Base-by-base conservation (phyloP, 2,797 vertebrate genomes). In the Oryzias dopingdopingensis region DNA sequence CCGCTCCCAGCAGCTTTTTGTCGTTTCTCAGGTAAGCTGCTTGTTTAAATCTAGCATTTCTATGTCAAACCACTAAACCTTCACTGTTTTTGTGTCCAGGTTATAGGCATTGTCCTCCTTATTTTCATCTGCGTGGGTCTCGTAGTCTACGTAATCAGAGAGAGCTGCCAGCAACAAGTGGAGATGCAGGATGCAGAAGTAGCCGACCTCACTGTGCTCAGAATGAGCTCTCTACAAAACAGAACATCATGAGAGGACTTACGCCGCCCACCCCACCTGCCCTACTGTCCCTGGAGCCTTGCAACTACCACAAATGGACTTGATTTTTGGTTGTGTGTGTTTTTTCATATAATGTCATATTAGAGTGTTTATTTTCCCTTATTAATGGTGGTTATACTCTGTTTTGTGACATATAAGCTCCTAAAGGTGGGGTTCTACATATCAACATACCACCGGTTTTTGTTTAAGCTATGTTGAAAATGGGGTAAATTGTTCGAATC, bases 111-210 rank as follows among this genome's bases (percentile, higher is more conserved):
- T 63, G 52, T 86, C 70, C 88, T 91, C 67, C 91, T 92, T 65
- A 90, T 91, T 67, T 89, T 89, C 80, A 91, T 92, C 87, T 92
- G 90, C 83, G 71, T 85, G 81, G 90, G 90, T 85, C 90, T 92
- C 57, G 71, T 92, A 66, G 86, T 91, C 51, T 90, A 91, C 73
- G 86, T 91, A 45, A 79, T 90, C 73, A 86, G 89, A 88, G 86
- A 91, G 67, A 90, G 89, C 76, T 92, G 89, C 83, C 75, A 86
- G 10, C 86, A 87, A 56, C 88, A 90, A 49, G 60, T 76, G 58
- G 83, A 86, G 59, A 83, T 88, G 74, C 84, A 85, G 70, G 88
- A 91, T 61, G 64, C 85, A 70, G 78, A 90, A 52, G 85, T 86
- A 64, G 86, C 86, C 1, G 88, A 91, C 80, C 88, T 90, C 72